phyloP scores from a whole-genome alignment of 2,888 invertebrate genomes.

The Epinotia bilunana region DNA sequence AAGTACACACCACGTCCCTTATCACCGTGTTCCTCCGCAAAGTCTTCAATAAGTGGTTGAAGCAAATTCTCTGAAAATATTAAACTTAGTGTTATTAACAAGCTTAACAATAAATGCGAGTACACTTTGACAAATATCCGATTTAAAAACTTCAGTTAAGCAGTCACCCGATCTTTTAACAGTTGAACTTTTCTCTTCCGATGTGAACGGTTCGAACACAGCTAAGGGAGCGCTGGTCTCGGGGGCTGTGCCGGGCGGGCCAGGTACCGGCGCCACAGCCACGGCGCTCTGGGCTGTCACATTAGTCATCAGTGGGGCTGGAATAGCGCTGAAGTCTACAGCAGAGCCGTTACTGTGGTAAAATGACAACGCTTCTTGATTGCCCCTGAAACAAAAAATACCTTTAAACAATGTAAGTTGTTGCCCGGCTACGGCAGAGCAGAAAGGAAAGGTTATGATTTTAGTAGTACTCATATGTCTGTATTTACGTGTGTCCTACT shows the following conservation, averaged over 20 bases:
- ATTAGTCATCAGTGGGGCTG: slow-evolving; percentile 68
- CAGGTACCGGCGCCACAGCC: slow-evolving; percentile 63
- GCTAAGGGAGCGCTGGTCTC: slow-evolving; percentile 53
- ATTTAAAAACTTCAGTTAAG: not conserved
- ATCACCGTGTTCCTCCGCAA: not conserved
- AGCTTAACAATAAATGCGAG: too few species aligned
- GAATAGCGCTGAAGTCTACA: slow-evolving; percentile 65
- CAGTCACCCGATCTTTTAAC: slow-evolving; percentile 23
- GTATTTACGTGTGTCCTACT: too few species aligned
- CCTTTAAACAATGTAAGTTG: not conserved
- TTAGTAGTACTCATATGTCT: too few species aligned
- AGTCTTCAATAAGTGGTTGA: not conserved
- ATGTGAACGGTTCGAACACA: slow-evolving; percentile 25
- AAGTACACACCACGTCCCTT: not conserved
- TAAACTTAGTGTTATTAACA: too few species aligned
- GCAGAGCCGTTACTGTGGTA: slow-evolving; percentile 68
- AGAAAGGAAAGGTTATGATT: too few species aligned
- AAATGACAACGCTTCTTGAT: slow-evolving; percentile 71
- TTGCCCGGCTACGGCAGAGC: too few species aligned
- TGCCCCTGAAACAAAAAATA: slow-evolving; percentile 61
- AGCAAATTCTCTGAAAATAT: slow-evolving; percentile 18
- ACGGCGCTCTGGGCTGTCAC: slow-evolving; percentile 72
- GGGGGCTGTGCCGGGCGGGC: slow-evolving; percentile 14
- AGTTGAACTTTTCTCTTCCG: not conserved
- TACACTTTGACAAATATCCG: too few species aligned